Percentiles rank a stretch among this genome's conserved stretches.
phyloP scores from a whole-genome alignment of 2,113 vertebrate species.

The Camelus bactrianus region DNA sequence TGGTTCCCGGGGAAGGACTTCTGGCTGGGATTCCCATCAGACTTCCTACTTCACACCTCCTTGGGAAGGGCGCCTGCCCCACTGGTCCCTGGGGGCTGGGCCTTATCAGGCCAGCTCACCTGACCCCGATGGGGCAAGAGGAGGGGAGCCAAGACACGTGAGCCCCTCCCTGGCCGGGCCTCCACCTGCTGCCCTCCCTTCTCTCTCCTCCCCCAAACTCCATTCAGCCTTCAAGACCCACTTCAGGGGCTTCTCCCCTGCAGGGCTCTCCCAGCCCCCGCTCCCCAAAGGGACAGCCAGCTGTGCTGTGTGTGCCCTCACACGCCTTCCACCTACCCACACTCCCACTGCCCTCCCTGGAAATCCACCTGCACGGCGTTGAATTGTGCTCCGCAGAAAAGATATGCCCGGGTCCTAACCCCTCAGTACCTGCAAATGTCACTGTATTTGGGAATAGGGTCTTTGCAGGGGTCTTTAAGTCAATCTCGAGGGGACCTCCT shows the following conservation, averaged over 20 bases:
- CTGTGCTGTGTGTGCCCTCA: rapidly evolving
- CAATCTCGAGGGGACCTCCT: neutral
- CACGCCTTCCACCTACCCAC: neutral
- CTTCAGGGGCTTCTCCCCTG: neutral
- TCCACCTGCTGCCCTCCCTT: neutral
- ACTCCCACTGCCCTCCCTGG: neutral
- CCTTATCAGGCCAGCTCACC: neutral
- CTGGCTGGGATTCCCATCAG: neutral
- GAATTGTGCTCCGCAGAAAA: neutral
- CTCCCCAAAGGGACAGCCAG: neutral
- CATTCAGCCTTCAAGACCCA: neutral
- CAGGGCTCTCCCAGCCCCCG: neutral
- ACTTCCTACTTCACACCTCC: neutral
- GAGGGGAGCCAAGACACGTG: neutral
- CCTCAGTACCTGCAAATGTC: neutral
- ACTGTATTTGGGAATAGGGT: neutral
- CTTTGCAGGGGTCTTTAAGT: neutral
- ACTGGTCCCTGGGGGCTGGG: neutral
- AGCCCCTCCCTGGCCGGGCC: neutral
- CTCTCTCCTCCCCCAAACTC: rapidly evolving
- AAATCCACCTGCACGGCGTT: neutral
- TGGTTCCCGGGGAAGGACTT: neutral
- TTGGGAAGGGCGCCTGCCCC: neutral
- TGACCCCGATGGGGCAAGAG: neutral
- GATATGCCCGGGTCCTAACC: neutral